A percentile compares a stretch with the other conserved stretches of the same genome.
These are phyloP conservation scores for Drosophila multiciliata DNA, from an alignment of 2,888 invertebrate genomes.

Conservation along the genomic window DNA sequence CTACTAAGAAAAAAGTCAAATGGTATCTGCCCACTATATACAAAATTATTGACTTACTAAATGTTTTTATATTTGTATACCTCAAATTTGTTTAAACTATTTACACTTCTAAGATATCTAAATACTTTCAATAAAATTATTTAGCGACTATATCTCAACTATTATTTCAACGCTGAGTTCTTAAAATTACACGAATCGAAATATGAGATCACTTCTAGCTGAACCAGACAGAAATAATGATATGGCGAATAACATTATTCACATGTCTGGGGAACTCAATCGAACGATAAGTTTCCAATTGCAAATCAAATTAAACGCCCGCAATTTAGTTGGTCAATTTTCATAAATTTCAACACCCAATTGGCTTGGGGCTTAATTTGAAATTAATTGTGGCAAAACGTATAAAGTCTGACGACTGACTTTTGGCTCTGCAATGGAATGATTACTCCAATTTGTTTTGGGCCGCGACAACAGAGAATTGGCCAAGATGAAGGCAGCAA, in stretches of 20 bases:
- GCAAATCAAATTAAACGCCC: slow-evolving; percentile 25
- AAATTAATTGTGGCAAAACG: slow-evolving; percentile 81
- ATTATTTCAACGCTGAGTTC: not conserved
- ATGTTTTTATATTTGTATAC: not conserved
- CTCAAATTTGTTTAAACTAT: no score
- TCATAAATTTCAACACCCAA: slow-evolving; percentile 66
- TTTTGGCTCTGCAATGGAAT: slow-evolving; percentile 57
- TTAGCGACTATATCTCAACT: not conserved
- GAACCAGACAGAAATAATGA: not conserved
- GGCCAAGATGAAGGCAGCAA: slow-evolving; percentile 41
- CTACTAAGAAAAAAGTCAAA: accelerated
- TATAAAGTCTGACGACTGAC: slow-evolving; percentile 54
- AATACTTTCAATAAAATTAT: not conserved
- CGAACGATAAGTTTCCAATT: slow-evolving; percentile 27
- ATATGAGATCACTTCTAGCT: not conserved
- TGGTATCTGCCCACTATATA: not conserved
- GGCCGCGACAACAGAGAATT: slow-evolving; percentile 39
- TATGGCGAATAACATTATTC: not conserved
- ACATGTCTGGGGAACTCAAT: not conserved
- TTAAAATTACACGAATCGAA: not conserved
- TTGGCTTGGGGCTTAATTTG: slow-evolving; percentile 76
- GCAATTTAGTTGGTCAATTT: slow-evolving; percentile 61
- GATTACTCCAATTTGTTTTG: slow-evolving; percentile 82
- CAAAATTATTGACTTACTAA: no score
- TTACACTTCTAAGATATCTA: not conserved